Evolutionary conservation across 2,113 vertebrate species (phyloP).

Genomic region (Campylomormyrus numenius): DNA sequence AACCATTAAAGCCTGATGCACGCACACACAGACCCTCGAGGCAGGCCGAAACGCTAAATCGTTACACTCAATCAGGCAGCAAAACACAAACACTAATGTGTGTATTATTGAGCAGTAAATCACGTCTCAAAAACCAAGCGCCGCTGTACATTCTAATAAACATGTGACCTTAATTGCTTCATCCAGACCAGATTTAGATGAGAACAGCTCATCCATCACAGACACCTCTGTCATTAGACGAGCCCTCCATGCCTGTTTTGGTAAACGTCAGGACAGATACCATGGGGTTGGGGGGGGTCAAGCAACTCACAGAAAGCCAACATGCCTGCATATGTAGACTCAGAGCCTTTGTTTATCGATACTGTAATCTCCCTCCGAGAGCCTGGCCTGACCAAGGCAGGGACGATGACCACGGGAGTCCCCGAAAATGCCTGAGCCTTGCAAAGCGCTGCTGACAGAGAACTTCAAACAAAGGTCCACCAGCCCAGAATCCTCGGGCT

Average conservation of each 20-base stretch:
- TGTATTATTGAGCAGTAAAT: not conserved
- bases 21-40: not conserved
- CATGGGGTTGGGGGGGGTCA: too few species aligned
- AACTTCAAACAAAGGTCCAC: slow-evolving; percentile 50
- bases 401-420: slow-evolving; percentile 34
- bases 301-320: not conserved
- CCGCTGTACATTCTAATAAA: not conserved
- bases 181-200: not conserved
- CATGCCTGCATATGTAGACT: not conserved
- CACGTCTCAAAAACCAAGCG: not conserved
- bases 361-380: slow-evolving; percentile 20
- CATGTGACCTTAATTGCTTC: not conserved
- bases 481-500: slow-evolving; percentile 15
- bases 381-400: slow-evolving; percentile 9
- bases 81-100: not conserved
- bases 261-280: not conserved
- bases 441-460: slow-evolving; percentile 42
- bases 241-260: not conserved
- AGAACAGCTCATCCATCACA: not conserved
- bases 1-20: not conserved
- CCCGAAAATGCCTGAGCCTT: slow-evolving; percentile 18
- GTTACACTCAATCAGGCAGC: not conserved
- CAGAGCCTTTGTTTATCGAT: slow-evolving; percentile 31
- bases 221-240: not conserved
- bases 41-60: not conserved